Evolutionary conservation across 2,797 vertebrate genomes (phyloP).

Genomic region (Buphagus erythrorhynchus): DNA sequence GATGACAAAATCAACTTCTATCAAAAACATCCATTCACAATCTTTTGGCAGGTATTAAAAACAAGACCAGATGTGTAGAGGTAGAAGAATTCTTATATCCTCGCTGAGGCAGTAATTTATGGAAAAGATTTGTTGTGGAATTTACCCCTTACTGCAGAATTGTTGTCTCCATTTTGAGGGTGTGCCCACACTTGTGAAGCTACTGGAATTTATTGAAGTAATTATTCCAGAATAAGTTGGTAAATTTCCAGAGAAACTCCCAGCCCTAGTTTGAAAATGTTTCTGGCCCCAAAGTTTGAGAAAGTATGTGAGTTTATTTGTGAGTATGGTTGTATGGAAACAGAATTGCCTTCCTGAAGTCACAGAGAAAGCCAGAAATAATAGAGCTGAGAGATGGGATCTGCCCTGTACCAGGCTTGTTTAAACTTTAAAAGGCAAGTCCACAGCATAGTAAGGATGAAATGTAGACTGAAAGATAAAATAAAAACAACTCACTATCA

Average conservation of each 20-base stretch:
- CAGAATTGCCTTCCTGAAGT: not conserved
- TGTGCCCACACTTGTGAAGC: not conserved
- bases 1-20: not conserved
- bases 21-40: not conserved
- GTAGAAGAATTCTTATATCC: not conserved
- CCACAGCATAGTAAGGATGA: not conserved
- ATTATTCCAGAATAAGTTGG: slow-evolving; percentile 20
- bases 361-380: not conserved
- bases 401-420: not conserved
- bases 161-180: not conserved
- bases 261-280: not conserved
- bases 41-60: not conserved
- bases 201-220: slow-evolving; percentile 42
- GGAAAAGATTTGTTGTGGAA: slow-evolving; percentile 13
- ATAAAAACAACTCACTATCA: not conserved
- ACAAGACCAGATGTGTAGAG: not conserved
- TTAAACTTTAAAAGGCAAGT: slow-evolving; percentile 10
- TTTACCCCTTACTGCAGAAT: not conserved
- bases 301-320: slow-evolving; percentile 11
- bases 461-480: not conserved
- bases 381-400: not conserved
- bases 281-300: not conserved
- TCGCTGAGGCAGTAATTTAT: not conserved
- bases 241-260: slow-evolving; percentile 18
- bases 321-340: not conserved